Percentiles rank a stretch among this genome's conserved stretches.
Evolutionary conservation across 1,140 invertebrate species (phyloP).

Genomic region (Dufourea novaeangliae): DNA sequence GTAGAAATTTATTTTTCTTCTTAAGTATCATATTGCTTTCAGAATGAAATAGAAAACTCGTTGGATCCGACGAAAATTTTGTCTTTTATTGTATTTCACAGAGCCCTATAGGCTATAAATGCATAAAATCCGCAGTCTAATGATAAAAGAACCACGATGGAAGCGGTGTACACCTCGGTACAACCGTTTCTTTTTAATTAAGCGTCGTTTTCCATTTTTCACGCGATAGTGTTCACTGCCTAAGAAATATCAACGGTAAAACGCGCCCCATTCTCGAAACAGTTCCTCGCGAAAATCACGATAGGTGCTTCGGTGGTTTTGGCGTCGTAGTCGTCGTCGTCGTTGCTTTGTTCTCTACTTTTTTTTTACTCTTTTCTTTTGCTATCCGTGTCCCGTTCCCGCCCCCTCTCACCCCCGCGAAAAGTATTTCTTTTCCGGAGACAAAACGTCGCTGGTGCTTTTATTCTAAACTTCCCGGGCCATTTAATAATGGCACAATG

Average conservation of each 20-base stretch:
- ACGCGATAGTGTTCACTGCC: neutral
- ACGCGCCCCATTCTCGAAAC: neutral
- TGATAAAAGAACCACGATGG: too few relatives aligned
- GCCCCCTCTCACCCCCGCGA: too few relatives aligned
- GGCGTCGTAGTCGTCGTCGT: neutral
- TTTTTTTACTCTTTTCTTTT: neutral
- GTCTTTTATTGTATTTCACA: too few relatives aligned
- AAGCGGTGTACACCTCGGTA: too few relatives aligned
- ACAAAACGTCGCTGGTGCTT: slow-evolving; percentile 18
- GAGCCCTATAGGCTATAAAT: too few relatives aligned
- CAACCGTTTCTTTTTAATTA: slow-evolving; percentile 23
- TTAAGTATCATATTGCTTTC: too few relatives aligned
- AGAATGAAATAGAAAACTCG: too few relatives aligned
- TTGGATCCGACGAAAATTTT: too few relatives aligned
- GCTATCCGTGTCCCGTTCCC: neutral
- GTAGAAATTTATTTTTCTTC: too few relatives aligned
- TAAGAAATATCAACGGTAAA: slow-evolving; percentile 15
- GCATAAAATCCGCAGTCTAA: too few relatives aligned
- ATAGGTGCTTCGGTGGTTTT: neutral
- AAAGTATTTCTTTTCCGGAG: neutral
- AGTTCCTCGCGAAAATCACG: slow-evolving; percentile 37
- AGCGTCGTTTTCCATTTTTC: neutral
- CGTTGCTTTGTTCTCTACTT: neutral
- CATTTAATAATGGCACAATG: slow-evolving; percentile 30
- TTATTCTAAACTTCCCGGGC: slow-evolving; percentile 17